phyloP scores from a whole-genome alignment of 2,113 vertebrate genomes.

The Larimichthys crocea region DNA sequence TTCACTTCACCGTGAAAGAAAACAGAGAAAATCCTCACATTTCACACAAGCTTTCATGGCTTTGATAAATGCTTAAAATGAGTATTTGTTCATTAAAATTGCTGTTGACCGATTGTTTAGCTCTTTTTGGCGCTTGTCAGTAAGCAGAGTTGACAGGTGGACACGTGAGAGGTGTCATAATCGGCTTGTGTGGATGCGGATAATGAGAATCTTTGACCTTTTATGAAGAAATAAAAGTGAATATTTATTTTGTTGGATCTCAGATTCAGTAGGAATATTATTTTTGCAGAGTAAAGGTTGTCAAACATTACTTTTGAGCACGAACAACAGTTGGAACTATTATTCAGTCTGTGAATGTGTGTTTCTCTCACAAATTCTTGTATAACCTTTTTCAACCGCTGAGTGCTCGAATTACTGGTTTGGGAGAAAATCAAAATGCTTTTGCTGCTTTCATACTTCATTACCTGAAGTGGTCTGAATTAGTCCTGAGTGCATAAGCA shows the following conservation, averaged over 20 bases:
- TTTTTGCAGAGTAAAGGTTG: neutral
- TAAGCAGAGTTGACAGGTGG: neutral
- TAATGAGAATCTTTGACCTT: conserved; percentile 6
- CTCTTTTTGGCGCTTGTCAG: neutral
- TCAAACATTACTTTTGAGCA: neutral
- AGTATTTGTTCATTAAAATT: neutral
- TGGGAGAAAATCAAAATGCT: conserved; percentile 47
- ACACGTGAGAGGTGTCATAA: neutral
- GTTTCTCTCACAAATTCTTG: neutral
- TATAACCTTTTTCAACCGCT: conserved; percentile 13
- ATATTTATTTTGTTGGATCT: neutral
- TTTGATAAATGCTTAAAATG: neutral
- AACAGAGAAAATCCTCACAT: neutral
- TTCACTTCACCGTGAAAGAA: neutral
- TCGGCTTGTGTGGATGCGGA: conserved; percentile 8
- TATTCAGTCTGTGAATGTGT: neutral
- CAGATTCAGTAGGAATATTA: neutral
- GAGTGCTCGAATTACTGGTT: conserved; percentile 37
- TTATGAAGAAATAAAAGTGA: neutral
- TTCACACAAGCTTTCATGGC: neutral
- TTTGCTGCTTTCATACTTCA: conserved; percentile 66
- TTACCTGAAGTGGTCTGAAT: conserved; percentile 71
- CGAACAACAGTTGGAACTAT: neutral
- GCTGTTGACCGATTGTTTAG: neutral
- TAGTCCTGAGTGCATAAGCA: conserved; percentile 72